phyloP scores from a whole-genome alignment of 2,888 invertebrate genomes.

The Colletes collaris region DNA sequence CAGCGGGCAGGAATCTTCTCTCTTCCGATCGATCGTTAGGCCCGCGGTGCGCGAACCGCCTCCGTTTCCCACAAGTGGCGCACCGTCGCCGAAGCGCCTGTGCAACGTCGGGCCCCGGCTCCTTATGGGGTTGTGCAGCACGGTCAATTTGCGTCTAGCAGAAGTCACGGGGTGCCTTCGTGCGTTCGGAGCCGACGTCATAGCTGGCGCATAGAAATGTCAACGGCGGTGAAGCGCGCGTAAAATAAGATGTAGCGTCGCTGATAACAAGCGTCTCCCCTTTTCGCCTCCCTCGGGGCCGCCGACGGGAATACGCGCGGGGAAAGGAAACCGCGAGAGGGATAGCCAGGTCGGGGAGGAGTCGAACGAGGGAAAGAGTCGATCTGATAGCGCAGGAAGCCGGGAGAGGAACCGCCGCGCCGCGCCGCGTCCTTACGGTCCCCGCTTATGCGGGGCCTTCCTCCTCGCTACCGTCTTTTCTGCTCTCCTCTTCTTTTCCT shows the following conservation, averaged over 20 bases:
- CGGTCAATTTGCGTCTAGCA: conserved; percentile 82
- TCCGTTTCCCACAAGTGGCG: conserved; percentile 66
- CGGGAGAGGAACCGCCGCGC: conserved; percentile 56
- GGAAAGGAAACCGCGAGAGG: conserved; percentile 44
- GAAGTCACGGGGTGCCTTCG: conserved; percentile 78
- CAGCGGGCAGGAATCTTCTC: conserved; percentile 22
- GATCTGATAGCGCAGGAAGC: conserved; percentile 73
- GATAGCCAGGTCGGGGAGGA: conserved; percentile 42
- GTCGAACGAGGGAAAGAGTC: conserved; percentile 53
- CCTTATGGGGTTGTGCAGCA: conserved; percentile 71
- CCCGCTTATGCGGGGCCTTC: conserved; percentile 16
- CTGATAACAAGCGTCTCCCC: conserved; percentile 78
- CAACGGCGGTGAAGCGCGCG: conserved; percentile 79
- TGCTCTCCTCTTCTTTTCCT: conserved; percentile 37
- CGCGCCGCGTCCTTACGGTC: conserved; percentile 49
- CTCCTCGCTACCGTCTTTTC: conserved; percentile 60
- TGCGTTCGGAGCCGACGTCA: conserved; percentile 80
- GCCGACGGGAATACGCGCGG: conserved; percentile 14
- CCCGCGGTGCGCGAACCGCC: conserved; percentile 44
- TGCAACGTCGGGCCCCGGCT: conserved; percentile 34
- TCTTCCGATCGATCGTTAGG: conserved; percentile 67
- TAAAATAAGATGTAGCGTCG: conserved; percentile 83
- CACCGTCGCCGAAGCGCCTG: conserved; percentile 23
- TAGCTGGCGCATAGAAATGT: conserved; percentile 82
- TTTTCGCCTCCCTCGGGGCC: conserved; percentile 29